Conservation (phyloP, 2,113 vertebrate species). For the pig (Sus scrofa) region DNA sequence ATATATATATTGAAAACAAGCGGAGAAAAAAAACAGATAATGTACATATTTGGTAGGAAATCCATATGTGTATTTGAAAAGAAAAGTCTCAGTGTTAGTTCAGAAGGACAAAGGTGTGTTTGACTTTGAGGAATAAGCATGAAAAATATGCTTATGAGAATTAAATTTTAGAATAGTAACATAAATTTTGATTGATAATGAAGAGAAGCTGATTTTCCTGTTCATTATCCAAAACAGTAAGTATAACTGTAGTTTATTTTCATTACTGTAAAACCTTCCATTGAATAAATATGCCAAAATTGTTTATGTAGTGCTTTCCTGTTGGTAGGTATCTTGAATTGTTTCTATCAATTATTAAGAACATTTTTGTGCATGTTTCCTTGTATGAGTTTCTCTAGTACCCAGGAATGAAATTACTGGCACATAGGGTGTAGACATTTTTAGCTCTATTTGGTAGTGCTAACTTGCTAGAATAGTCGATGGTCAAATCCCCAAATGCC, state of each 20-base stretch:
- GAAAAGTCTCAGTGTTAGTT: not conserved
- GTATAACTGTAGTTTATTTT: not conserved
- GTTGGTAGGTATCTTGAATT: not conserved
- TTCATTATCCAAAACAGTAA: not conserved
- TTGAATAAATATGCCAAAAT: not conserved
- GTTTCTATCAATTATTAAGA: not conserved
- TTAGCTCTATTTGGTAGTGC: not conserved
- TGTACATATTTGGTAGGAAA: not conserved
- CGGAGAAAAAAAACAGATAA: not conserved
- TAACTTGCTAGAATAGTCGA: not conserved
- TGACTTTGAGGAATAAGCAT: not conserved
- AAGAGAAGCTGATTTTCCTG: not conserved
- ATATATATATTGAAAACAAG: not conserved
- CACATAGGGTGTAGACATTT: not conserved
- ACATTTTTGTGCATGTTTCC: not conserved
- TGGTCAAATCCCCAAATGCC: too few species aligned
- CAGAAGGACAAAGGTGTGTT: not conserved
- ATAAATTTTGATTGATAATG: not conserved
- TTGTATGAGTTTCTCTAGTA: not conserved
- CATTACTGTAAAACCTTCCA: not conserved
- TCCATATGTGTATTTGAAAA: not conserved
- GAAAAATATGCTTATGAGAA: not conserved
- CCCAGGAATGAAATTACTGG: not conserved
- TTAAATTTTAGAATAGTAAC: not conserved
- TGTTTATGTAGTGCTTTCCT: not conserved